These are phyloP conservation scores for Macrostomum cliftonense DNA, from an alignment of 2,888 invertebrate genomes.

Conservation along the genomic window DNA sequence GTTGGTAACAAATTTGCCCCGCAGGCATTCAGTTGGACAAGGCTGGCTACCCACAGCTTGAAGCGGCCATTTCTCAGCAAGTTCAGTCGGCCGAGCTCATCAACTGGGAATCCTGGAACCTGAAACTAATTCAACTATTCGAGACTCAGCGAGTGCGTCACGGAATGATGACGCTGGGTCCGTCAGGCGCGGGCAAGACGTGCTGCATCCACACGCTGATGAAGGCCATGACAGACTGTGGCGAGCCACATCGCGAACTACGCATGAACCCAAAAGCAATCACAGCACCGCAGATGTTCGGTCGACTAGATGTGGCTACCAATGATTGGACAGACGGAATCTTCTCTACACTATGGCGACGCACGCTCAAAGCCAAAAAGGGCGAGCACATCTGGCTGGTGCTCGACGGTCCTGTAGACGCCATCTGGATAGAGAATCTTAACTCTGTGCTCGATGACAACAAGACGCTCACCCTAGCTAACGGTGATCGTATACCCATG, in stretches of 20 bases:
- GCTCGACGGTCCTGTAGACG: slow-evolving; percentile 38
- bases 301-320: slow-evolving; percentile 78
- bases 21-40: slow-evolving; percentile 34
- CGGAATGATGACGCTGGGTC: slow-evolving; percentile 63
- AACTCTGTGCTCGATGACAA: slow-evolving; percentile 39
- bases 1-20: no score
- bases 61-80: slow-evolving; percentile 28
- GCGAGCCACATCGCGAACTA: slow-evolving; percentile 73
- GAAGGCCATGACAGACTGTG: slow-evolving; percentile 56
- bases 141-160: slow-evolving; percentile 39
- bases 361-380: slow-evolving; percentile 12
- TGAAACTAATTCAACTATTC: slow-evolving; percentile 36
- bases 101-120: slow-evolving; percentile 33
- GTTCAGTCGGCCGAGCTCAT: slow-evolving; percentile 20
- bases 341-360: slow-evolving; percentile 79
- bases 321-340: slow-evolving; percentile 98
- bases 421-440: slow-evolving; percentile 39
- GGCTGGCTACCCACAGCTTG: slow-evolving; percentile 34
- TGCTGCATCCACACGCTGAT: slow-evolving; percentile 72
- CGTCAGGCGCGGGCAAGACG: slow-evolving; percentile 82
- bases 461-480: slow-evolving; percentile 56
- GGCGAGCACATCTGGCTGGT: slow-evolving; percentile 77
- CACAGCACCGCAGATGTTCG: slow-evolving; percentile 92
- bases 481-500: slow-evolving; percentile 79
- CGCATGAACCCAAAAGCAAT: slow-evolving; percentile 95